phyloP scores from a whole-genome alignment of 2,797 vertebrate species.

The Esox masquinongy region DNA sequence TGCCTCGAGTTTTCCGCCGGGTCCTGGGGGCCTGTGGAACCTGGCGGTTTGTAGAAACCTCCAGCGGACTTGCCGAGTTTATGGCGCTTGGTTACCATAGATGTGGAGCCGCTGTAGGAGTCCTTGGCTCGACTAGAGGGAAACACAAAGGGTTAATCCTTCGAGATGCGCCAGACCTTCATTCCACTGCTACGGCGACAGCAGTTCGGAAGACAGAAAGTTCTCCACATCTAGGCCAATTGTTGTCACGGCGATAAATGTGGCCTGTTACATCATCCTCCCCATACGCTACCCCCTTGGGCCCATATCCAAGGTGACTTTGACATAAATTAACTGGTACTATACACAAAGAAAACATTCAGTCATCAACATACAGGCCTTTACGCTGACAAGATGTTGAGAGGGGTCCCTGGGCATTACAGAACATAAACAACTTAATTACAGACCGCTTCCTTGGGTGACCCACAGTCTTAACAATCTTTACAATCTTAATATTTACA shows the following conservation, averaged over 20 bases:
- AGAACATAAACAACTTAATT: background rate
- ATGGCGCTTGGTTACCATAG: constrained; percentile 72
- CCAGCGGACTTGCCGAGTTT: constrained; percentile 61
- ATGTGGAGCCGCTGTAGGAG: constrained; percentile 75
- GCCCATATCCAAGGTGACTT: constrained; percentile 60
- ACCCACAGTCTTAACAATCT: constrained; percentile 10
- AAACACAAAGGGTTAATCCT: background rate
- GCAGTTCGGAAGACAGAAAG: background rate
- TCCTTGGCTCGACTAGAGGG: constrained; percentile 64
- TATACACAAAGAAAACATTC: constrained; percentile 67
- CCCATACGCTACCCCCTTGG: background rate
- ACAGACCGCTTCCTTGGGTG: constrained; percentile 35
- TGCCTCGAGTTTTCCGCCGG: constrained; percentile 69
- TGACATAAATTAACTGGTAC: constrained; percentile 27
- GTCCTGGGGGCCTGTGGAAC: constrained; percentile 41
- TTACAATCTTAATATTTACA: constrained; percentile 25
- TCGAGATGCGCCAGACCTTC: background rate
- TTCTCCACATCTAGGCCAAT: background rate
- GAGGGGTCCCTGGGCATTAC: constrained; percentile 40
- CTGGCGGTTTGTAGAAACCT: constrained; percentile 51
- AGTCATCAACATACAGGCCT: constrained; percentile 30
- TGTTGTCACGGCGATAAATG: background rate
- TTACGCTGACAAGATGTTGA: constrained; percentile 48
- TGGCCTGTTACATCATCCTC: background rate
- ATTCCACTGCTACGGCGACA: background rate